Conservation (phyloP, 2,888 invertebrate genomes). For the Troilus luridus region DNA sequence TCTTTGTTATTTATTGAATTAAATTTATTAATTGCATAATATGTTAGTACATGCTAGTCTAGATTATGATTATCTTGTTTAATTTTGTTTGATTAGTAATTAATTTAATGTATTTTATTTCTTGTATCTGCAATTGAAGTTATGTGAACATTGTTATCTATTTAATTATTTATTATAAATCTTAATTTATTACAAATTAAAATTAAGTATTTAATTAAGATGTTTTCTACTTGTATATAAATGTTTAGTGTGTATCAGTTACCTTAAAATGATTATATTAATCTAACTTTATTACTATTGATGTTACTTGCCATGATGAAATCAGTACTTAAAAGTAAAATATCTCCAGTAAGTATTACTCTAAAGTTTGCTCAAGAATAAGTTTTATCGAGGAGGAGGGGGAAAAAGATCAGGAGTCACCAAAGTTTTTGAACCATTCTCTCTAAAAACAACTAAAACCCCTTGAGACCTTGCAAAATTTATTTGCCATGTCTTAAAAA, state of each 20-base stretch:
- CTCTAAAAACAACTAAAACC: background rate
- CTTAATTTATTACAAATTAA: background rate
- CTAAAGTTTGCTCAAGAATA: conserved; percentile 9
- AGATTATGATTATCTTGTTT: background rate
- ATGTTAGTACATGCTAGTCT: background rate
- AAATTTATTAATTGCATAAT: background rate
- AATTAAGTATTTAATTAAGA: background rate
- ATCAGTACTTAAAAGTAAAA: background rate
- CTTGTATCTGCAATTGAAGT: background rate
- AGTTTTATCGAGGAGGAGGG: background rate
- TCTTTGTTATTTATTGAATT: conserved; percentile 44
- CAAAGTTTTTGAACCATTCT: background rate
- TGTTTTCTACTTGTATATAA: conserved; percentile 12
- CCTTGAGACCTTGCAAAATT: background rate
- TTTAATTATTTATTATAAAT: background rate
- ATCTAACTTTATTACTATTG: background rate
- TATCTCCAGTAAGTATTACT: background rate
- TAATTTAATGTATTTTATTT: background rate
- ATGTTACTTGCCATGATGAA: background rate
- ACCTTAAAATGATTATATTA: background rate
- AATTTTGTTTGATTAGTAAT: background rate
- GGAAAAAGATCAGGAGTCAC: background rate
- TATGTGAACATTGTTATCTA: background rate
- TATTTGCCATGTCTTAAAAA: no score
- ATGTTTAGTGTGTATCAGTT: background rate